phyloP scores from a whole-genome alignment of 2,888 invertebrate genomes.

The Sphaerophoria rueppellii region DNA sequence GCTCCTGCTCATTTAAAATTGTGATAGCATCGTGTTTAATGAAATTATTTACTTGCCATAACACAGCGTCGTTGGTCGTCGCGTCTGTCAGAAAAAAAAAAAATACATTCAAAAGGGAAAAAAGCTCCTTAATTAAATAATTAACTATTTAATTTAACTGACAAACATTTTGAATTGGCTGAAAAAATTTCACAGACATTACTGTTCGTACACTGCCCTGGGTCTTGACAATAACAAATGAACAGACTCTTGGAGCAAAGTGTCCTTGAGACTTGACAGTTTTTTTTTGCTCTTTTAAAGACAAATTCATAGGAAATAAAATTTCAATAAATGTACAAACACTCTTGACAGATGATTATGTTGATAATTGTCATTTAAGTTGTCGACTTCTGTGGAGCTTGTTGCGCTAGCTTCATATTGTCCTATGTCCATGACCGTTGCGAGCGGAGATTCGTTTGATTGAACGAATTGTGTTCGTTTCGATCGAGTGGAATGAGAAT shows the following conservation, averaged over 20 bases:
- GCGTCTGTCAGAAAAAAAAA: no score
- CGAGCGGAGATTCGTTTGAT: slow-evolving; percentile 27
- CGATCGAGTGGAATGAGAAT: slow-evolving; percentile 15
- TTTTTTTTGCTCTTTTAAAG: no score
- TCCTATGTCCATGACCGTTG: no score
- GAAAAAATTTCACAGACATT: slow-evolving; percentile 9
- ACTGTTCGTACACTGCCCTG: no score
- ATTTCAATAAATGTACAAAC: no score
- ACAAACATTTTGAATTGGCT: slow-evolving; percentile 33
- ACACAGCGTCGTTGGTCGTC: not conserved
- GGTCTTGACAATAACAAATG: not conserved
- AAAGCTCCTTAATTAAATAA: slow-evolving; percentile 41
- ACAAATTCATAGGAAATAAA: no score
- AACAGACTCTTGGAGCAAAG: not conserved
- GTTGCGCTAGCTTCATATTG: no score
- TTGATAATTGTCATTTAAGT: no score
- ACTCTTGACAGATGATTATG: no score
- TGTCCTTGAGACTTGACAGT: no score
- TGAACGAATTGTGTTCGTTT: not conserved
- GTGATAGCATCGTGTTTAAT: slow-evolving; percentile 30
- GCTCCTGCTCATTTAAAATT: not conserved
- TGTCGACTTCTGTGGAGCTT: no score
- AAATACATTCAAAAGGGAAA: slow-evolving; percentile 25
- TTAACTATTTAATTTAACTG: slow-evolving; percentile 46
- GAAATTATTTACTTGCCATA: slow-evolving; percentile 35